Percentiles rank a stretch among this genome's conserved stretches.
Evolutionary conservation across 1,140 invertebrate species (phyloP).

Genomic region (Drosophila parabipectinata): DNA sequence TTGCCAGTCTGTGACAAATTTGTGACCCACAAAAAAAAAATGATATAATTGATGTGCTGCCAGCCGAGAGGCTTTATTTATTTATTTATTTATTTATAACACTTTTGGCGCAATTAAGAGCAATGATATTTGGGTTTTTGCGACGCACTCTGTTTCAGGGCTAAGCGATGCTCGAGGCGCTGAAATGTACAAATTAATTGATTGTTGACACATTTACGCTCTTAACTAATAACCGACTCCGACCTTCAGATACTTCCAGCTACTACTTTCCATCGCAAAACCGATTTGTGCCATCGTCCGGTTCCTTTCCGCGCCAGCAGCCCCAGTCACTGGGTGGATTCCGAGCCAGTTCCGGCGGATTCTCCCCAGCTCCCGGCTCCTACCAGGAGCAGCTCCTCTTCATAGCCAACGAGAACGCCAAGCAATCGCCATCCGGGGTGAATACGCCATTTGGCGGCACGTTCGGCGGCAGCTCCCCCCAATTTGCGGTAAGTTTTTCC

Average conservation of each 20-base stretch:
- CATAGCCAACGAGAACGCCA: slow-evolving; percentile 72
- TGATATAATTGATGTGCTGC: slow-evolving; percentile 28
- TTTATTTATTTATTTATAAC: slow-evolving; percentile 74
- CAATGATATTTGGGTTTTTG: slow-evolving; percentile 56
- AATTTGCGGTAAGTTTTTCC: slow-evolving; percentile 69
- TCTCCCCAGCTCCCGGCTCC: slow-evolving; percentile 66
- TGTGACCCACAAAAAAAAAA: slow-evolving; percentile 38
- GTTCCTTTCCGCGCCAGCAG: slow-evolving; percentile 62
- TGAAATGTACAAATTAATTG: slow-evolving; percentile 57
- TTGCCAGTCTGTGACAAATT: slow-evolving; percentile 54
- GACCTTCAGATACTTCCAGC: slow-evolving; percentile 73
- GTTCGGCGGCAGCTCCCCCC: slow-evolving; percentile 61
- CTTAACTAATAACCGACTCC: slow-evolving; percentile 22
- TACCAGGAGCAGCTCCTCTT: slow-evolving; percentile 80
- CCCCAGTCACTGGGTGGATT: slow-evolving; percentile 37
- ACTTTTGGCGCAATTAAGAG: slow-evolving; percentile 67
- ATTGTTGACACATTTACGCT: slow-evolving; percentile 50
- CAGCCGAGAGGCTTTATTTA: slow-evolving; percentile 37
- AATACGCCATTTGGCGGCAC: slow-evolving; percentile 60
- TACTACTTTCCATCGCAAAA: slow-evolving; percentile 80
- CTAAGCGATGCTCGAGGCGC: slow-evolving; percentile 46
- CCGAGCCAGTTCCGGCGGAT: slow-evolving; percentile 43
- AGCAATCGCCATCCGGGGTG: slow-evolving; percentile 36
- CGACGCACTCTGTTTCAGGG: slow-evolving; percentile 47
- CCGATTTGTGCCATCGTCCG: slow-evolving; percentile 78